Base-by-base conservation (phyloP, 2,113 vertebrate species). In the Rhodinocichla rosea region DNA sequence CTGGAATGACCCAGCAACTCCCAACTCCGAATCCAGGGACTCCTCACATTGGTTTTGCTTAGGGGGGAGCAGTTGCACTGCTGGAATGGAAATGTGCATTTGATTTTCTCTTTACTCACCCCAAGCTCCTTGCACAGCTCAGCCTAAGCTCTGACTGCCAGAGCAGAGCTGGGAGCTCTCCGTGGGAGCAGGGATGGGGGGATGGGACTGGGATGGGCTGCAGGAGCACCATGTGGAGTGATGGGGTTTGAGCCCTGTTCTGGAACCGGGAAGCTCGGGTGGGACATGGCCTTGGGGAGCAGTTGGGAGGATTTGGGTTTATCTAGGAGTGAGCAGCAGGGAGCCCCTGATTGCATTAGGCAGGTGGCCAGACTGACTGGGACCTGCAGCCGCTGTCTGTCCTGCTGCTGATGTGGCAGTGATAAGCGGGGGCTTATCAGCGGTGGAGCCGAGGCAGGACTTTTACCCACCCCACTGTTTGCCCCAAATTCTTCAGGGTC, bases 341-440 rank as follows among this genome's bases (percentile, higher is more conserved):
- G 20, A 74, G 47, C 33, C 83, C 45, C 87, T 96, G 94, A 95
- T 95, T 87, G 92, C 92, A 49, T 95, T 89, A 84, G 49, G 75
- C 2, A 5, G 57, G 56, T 40, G 83, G 77, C 49, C 92, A 87
- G 94, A 89, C 92, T 84, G 92, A 37, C 37, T 0, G 19, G 3
- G 27, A 27, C 2, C 55, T 9, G 13, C 50, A 55, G 32, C 33
- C 13, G 3, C 75, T 45, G 89, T 11, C 76, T 90, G 64, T 88
- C 32, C 45, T 15, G 49, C 71, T 49, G 89, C 89, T 89, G 83
- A 83, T 86, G 92, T 55, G 83, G 52, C 0, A 0, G 8, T 0
- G 82, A 93, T 97, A 96, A 96, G 22, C 1, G 0, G 45, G 68
- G 76, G 16, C 15, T 96, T 94, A 94, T 88, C 95, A 74, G 86